Evolutionary conservation across 2,113 vertebrate species (phyloP), one percentile per base, ranked within the genome.

Genomic region (Notothenia coriiceps): DNA sequence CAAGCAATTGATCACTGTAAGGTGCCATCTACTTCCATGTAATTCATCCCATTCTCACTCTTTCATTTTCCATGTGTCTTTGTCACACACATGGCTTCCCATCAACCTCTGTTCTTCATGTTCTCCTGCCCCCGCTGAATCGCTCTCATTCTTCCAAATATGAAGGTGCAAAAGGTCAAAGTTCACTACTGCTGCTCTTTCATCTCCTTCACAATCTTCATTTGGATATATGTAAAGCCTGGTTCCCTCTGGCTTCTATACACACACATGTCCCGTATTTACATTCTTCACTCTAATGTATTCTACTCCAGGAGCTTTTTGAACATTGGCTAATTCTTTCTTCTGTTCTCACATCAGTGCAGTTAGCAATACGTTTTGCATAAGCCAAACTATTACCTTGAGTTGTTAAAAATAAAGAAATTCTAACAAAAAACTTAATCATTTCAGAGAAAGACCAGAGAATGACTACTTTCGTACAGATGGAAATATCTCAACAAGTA

Each of bases 31-130:
- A 47, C 44, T 75, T 75, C 74, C 65, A 43, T 49, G 40, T 74
- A 70, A 68, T 70, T 74, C 65, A 80, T 83, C 75, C 52, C 56
- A 25, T 20, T 68, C 55, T 63, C 55, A 1, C 29, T 59, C 18
- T 80, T 8, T 47, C 2, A 14, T 52, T 9, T 11, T 69, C 1
- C 43, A 6, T 44, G 43, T 64, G 20, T 2, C 60, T 62, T 35
- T 46, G 18, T 69, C 29, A n/a, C 67, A 61, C 63, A 74, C 62
- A 76, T n/a, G 22, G 20, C 18, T n/a, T 69, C 56, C 46, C 49
- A 52, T 44, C n/a, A 29, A 50, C 71, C 60, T 51, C 29, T 65
- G 40, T 9, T 69, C 15, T 52, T 51, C 20, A 67, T 79, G 46
- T 75, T 51, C 66, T 56, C 62, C 54, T 54, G 18, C 49, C 18